Conservation (phyloP, 2,888 invertebrate genomes). For the Pycnomerus fuliginosus region DNA sequence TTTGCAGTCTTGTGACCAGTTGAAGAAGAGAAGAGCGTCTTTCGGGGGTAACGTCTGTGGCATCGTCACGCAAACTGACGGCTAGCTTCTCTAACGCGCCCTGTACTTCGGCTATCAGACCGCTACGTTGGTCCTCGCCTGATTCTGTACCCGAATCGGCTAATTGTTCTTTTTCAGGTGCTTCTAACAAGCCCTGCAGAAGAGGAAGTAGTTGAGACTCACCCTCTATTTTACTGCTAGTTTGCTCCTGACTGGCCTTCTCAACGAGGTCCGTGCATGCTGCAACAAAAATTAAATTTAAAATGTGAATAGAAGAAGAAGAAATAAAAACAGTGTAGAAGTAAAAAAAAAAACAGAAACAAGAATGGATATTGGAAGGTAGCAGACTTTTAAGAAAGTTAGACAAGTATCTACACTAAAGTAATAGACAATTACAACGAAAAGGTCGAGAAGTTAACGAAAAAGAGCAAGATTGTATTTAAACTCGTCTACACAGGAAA, state of each 20-base stretch:
- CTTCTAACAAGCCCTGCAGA: constrained; percentile 65
- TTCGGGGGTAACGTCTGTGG: constrained; percentile 58
- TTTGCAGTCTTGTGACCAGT: constrained; percentile 71
- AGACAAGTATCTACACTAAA: too few relatives aligned
- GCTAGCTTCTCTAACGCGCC: constrained; percentile 47
- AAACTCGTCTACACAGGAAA: too few relatives aligned
- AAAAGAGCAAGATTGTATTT: too few relatives aligned
- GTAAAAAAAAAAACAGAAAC: neutral
- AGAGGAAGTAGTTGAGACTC: constrained; percentile 73
- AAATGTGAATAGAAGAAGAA: too few relatives aligned
- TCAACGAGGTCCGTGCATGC: constrained; percentile 57
- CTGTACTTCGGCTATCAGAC: constrained; percentile 57
- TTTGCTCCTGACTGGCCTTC: constrained; percentile 51
- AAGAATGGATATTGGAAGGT: too few relatives aligned
- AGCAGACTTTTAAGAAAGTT: too few relatives aligned
- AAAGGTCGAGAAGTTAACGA: too few relatives aligned
- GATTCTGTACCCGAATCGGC: constrained; percentile 69
- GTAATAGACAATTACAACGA: too few relatives aligned
- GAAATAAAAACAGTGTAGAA: too few relatives aligned
- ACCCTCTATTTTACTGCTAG: constrained; percentile 58
- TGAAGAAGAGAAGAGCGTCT: constrained; percentile 75
- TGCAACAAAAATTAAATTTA: constrained; percentile 38
- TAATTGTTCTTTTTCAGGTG: constrained; percentile 48
- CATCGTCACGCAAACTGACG: constrained; percentile 51
- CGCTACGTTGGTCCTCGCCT: constrained; percentile 66